Conservation (phyloP, 2,113 vertebrate genomes). For the Callionymus lyra region DNA sequence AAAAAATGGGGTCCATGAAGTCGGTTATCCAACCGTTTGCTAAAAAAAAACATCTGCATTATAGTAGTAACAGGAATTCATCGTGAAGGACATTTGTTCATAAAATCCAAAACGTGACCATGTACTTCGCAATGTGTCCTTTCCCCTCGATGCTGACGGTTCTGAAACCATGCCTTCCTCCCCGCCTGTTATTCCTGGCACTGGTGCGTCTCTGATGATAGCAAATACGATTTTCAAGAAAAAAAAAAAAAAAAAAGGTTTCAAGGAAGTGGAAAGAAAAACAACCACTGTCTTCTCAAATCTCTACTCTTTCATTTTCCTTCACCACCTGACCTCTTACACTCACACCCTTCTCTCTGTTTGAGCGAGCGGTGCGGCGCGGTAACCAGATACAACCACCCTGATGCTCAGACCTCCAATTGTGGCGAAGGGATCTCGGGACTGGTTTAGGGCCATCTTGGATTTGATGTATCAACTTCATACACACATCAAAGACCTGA, state of each 20-base stretch:
- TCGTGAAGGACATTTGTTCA: too few relatives aligned
- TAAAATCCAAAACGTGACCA: too few relatives aligned
- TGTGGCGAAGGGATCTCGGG: slow-evolving; percentile 9
- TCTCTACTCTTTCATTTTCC: slow-evolving; percentile 12
- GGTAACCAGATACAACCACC: slow-evolving; percentile 13
- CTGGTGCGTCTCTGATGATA: slow-evolving; percentile 1
- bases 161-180: too few relatives aligned
- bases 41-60: too few relatives aligned
- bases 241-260: slow-evolving; percentile 1
- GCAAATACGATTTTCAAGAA: slow-evolving; percentile 4
- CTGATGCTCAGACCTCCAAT: slow-evolving; percentile 5
- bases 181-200: slow-evolving; percentile 3
- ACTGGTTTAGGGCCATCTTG: slow-evolving; percentile 8
- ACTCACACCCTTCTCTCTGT: slow-evolving; percentile 8
- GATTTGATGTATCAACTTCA: slow-evolving; percentile 15
- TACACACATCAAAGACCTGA: slow-evolving; percentile 10
- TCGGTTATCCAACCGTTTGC: too few relatives aligned
- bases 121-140: too few relatives aligned
- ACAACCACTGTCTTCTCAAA: slow-evolving; percentile 2
- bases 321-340: slow-evolving; percentile 8
- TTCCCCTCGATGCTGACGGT: too few relatives aligned
- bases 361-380: slow-evolving; percentile 2
- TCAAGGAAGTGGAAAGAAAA: not conserved
- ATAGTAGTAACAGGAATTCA: too few relatives aligned
- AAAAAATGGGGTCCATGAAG: too few relatives aligned